A percentile compares a stretch with the other conserved stretches of the same genome.
Conservation (phyloP, 2,113 vertebrate species). For the Parus major region DNA sequence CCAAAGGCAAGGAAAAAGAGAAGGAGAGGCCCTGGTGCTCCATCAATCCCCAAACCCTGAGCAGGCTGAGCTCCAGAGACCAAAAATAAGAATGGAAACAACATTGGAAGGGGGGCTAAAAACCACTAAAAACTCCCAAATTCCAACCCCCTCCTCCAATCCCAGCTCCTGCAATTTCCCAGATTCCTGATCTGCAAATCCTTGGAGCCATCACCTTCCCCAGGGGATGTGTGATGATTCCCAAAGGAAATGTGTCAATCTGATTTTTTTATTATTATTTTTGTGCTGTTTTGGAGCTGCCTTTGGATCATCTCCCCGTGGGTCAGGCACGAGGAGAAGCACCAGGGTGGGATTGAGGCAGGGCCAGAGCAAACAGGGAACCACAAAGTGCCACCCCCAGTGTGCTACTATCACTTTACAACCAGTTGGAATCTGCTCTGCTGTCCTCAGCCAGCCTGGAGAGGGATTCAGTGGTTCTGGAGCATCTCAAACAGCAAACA, state of each 20-base stretch:
- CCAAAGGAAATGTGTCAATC: neutral
- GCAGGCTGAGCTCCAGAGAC: neutral
- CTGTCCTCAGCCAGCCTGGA: neutral
- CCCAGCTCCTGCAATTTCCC: no score
- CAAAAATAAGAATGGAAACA: neutral
- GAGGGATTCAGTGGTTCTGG: neutral
- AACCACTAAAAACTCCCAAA: neutral
- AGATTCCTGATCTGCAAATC: neutral
- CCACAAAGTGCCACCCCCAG: neutral
- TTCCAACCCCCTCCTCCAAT: no score
- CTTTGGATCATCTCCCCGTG: neutral
- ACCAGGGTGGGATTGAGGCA: neutral
- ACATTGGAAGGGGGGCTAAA: neutral
- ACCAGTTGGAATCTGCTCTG: neutral
- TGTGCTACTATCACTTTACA: neutral
- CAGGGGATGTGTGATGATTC: neutral
- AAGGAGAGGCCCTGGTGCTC: neutral
- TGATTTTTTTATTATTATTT: neutral
- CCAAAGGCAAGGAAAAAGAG: neutral
- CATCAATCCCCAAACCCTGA: neutral
- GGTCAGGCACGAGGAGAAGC: neutral
- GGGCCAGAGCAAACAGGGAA: neutral
- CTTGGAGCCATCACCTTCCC: neutral
- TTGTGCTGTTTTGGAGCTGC: neutral
- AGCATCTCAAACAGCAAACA: neutral